Evolutionary conservation across 2,888 invertebrate species (phyloP).

Genomic region (Magallana nippona): DNA sequence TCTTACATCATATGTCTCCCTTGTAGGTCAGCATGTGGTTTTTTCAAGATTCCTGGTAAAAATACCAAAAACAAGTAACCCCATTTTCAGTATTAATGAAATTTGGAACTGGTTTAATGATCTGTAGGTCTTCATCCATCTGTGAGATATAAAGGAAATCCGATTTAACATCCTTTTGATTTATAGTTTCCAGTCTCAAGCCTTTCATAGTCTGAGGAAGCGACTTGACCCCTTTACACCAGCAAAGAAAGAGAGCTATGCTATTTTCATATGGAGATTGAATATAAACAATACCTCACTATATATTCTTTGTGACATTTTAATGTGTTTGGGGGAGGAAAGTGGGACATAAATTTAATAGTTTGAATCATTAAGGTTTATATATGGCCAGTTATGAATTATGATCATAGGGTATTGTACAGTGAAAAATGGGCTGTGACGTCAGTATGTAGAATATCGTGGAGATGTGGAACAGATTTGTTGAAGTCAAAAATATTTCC

Average conservation of each 20-base stretch:
- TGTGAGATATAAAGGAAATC: slow-evolving; percentile 24
- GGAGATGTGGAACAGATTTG: too few relatives aligned
- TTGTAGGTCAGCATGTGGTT: background rate
- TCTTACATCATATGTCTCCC: background rate
- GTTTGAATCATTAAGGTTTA: background rate
- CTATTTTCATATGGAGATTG: slow-evolving; percentile 25
- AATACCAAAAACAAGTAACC: background rate
- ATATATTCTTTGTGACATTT: slow-evolving; percentile 17
- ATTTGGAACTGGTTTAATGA: slow-evolving; percentile 27
- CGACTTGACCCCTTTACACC: slow-evolving; percentile 7
- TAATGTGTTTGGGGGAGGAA: slow-evolving; percentile 30
- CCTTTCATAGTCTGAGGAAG: background rate
- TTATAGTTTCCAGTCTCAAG: background rate
- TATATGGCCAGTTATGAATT: background rate
- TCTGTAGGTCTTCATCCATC: background rate
- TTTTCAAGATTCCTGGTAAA: background rate
- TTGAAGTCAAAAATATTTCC: too few relatives aligned
- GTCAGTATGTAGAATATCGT: too few relatives aligned
- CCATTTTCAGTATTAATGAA: slow-evolving; percentile 7
- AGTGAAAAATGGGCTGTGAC: too few relatives aligned
- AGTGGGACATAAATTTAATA: slow-evolving; percentile 1
- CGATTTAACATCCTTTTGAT: background rate
- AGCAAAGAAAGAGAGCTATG: background rate
- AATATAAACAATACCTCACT: background rate
- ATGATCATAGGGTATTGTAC: too few relatives aligned